Percentiles rank a stretch among this genome's conserved stretches.
Evolutionary conservation across 2,888 invertebrate genomes (phyloP).

Genomic region (Tipula unca): DNA sequence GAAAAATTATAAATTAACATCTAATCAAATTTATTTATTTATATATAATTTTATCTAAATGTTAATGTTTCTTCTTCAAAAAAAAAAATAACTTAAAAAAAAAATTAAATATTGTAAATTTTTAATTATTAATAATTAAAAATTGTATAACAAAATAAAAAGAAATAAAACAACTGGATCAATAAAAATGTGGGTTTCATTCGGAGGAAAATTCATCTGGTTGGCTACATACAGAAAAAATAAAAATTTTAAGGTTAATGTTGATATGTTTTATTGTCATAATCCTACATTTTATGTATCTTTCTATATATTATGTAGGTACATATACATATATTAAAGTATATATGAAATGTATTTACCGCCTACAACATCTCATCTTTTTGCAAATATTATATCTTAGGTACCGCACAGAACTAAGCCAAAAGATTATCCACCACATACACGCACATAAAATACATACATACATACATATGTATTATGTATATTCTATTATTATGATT

Average conservation of each 20-base stretch:
- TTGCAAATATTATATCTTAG: background rate
- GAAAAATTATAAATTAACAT: background rate
- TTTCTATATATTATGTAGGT: background rate
- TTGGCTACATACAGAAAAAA: background rate
- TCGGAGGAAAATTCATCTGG: background rate
- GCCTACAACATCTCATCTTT: background rate
- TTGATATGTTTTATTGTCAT: conserved; percentile 14
- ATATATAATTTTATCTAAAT: background rate
- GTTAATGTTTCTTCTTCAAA: background rate
- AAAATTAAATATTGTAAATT: background rate
- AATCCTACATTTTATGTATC: background rate
- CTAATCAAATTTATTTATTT: background rate
- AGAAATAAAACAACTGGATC: background rate
- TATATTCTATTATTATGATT: background rate
- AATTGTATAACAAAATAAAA: background rate
- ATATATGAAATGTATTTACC: background rate
- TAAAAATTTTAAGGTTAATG: background rate
- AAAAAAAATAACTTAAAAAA: background rate
- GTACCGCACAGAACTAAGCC: background rate
- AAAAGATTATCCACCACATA: background rate
- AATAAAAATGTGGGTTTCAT: background rate
- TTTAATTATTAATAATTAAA: background rate
- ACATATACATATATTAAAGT: background rate
- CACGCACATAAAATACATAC: background rate
- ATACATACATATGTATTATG: background rate